These are phyloP conservation scores for Drosophila subobscura DNA, from an alignment of 1,140 invertebrate genomes.

Conservation along the genomic window DNA sequence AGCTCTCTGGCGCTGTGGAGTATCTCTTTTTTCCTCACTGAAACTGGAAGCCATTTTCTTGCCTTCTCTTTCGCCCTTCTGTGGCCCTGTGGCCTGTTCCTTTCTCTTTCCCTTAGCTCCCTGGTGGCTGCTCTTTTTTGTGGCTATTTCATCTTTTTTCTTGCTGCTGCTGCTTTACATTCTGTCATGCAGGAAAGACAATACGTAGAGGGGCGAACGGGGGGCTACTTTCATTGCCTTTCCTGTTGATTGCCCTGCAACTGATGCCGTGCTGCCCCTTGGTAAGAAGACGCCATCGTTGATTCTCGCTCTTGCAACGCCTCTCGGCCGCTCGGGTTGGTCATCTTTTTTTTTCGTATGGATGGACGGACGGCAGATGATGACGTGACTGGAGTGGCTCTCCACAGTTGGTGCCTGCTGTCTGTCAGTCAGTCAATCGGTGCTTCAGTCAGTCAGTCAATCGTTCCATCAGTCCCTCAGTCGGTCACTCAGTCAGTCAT, in stretches of 20 bases:
- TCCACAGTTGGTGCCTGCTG: slow-evolving; percentile 39
- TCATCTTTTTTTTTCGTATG: slow-evolving; percentile 6
- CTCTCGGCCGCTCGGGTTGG: slow-evolving; percentile 46
- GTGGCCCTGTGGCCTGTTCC: not conserved
- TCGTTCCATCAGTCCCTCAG: not conserved
- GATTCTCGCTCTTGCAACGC: slow-evolving; percentile 33
- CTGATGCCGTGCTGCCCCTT: slow-evolving; percentile 51
- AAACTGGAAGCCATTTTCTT: slow-evolving; percentile 74
- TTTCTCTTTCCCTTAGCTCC: slow-evolving; percentile 14
- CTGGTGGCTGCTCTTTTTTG: slow-evolving; percentile 39
- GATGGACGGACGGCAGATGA: slow-evolving; percentile 34
- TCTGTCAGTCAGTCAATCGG: slow-evolving; percentile 48
- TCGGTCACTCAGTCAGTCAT: not conserved
- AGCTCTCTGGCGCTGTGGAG: not conserved
- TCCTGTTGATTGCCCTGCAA: slow-evolving; percentile 25
- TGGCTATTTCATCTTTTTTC: slow-evolving; percentile 36
- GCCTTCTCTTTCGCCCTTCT: not conserved
- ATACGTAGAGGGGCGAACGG: slow-evolving; percentile 25
- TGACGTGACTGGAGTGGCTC: slow-evolving; percentile 67
- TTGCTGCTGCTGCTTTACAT: slow-evolving; percentile 56
- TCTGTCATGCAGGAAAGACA: slow-evolving; percentile 56
- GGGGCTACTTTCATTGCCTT: slow-evolving; percentile 46
- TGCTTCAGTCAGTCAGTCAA: slow-evolving; percentile 40
- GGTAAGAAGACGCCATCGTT: slow-evolving; percentile 51
- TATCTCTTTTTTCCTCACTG: slow-evolving; percentile 24